These are phyloP conservation scores for Styela plicata DNA, from an alignment of 23 tunicate species.

Conservation along the genomic window DNA sequence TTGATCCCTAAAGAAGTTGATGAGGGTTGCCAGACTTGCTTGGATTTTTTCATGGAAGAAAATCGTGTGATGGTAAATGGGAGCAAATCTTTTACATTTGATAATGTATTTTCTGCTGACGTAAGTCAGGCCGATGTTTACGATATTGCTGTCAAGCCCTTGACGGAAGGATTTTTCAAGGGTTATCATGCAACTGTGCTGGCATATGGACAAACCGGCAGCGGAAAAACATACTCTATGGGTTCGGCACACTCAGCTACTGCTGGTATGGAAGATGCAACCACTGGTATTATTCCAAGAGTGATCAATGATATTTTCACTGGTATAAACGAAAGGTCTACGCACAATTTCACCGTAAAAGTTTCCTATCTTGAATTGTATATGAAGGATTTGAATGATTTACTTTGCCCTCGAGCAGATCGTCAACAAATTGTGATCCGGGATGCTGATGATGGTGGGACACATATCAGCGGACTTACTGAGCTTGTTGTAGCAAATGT, in stretches of 20 bases:
- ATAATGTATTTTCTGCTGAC: constrained; percentile 61
- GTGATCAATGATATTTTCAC: constrained; percentile 69
- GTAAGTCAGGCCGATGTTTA: constrained; percentile 59
- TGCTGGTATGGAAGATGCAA: constrained; percentile 15
- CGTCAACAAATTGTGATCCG: constrained; percentile 50
- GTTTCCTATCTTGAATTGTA: constrained; percentile 88
- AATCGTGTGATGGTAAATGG: constrained; percentile 63
- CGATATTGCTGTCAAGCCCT: constrained; percentile 46
- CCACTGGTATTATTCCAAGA: constrained; percentile 79
- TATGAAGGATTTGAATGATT: constrained; percentile 78
- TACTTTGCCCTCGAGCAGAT: constrained; percentile 36
- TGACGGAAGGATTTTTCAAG: constrained; percentile 70
- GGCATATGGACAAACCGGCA: constrained; percentile 98
- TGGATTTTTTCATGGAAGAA: constrained; percentile 59
- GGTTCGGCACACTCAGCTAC: constrained; percentile 75
- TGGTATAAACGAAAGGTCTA: constrained; percentile 36
- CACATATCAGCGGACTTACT: constrained; percentile 48
- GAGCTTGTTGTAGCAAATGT: constrained; percentile 54
- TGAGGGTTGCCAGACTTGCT: constrained; percentile 65
- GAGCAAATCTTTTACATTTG: constrained; percentile 76
- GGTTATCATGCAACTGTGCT: constrained; percentile 93
- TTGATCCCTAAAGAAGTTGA: constrained; percentile 55
- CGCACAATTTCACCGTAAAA: constrained; percentile 57
- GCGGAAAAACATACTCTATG: constrained; percentile 96
- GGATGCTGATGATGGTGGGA: constrained; percentile 63